Evolutionary conservation across 53 echinoderm and acorn worm genomes (phyloP), one percentile per base, ranked within the genome.

Genomic region (Arbacia lixula): DNA sequence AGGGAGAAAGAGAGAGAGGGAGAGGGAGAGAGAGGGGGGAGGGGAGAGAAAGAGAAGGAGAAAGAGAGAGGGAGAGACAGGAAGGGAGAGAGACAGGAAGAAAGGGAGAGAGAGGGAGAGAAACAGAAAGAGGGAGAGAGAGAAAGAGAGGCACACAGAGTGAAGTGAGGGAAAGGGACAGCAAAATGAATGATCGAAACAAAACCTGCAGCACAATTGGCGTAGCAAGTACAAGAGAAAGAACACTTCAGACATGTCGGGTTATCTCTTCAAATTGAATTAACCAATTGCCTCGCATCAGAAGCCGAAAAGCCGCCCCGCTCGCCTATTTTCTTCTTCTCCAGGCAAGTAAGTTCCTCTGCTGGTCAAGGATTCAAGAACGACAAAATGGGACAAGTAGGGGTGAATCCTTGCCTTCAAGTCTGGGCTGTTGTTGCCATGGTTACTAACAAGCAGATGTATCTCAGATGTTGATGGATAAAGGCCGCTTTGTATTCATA

Each of bases 391-490:
- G 50, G 51, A 5, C 14, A 21, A 20, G 14, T 11, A 21, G 16
- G 28, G 49, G 31, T 4, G 24, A 33, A 52, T 17, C 21, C 31
- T 32, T 53, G 29, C 20, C 36, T 75, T 52, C 31, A 25, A 75
- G 31, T 14, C 75, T 53, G 22, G 37, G 60, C 60, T 36, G 31
- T 51, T 20, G 42, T 78, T 78, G 27, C 60, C 60, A 78, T 78
- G 79, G 79, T 28, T 27, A 78, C 79, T 60, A 78, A 78, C 79
- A 60, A 78, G 79, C 79, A 78, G 60, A 78, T 78, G 79, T 78
- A 78, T 78, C 79, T 60, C 58, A 78, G n/a, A n/a, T n/a, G n/a
- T n/a, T n/a, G n/a, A n/a, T n/a, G n/a, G n/a, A n/a, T n/a, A n/a
- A n/a, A n/a, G n/a, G n/a, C n/a, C n/a, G n/a, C n/a, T n/a, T n/a